Evolutionary conservation across 2,797 vertebrate genomes (phyloP).

Genomic region (Lateolabrax maculatus): DNA sequence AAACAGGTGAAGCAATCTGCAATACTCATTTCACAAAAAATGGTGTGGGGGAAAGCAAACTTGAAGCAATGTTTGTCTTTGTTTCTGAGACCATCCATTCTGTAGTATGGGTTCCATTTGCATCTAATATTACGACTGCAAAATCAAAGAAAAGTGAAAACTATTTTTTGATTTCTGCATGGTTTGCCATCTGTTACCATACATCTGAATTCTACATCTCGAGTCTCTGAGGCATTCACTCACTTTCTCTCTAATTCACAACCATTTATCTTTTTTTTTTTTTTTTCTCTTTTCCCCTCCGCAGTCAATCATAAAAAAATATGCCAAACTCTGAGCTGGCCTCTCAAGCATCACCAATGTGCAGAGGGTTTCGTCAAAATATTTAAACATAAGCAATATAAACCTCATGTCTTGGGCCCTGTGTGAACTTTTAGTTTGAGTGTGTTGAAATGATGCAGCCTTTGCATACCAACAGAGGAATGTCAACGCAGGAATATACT

Average conservation of each 20-base stretch:
- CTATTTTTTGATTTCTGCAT: constrained; percentile 84
- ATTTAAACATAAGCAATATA: constrained; percentile 75
- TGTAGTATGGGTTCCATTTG: constrained; percentile 79
- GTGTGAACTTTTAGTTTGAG: constrained; percentile 60
- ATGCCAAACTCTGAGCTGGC: constrained; percentile 67
- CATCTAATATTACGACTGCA: constrained; percentile 81
- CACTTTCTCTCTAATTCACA: constrained; percentile 70
- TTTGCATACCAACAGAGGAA: constrained; percentile 55
- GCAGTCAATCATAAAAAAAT: constrained; percentile 76
- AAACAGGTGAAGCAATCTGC: constrained; percentile 80
- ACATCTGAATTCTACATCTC: constrained; percentile 77
- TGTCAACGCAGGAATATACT: constrained; percentile 53
- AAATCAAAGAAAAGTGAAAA: constrained; percentile 86
- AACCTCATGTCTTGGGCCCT: constrained; percentile 58
- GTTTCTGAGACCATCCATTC: constrained; percentile 74
- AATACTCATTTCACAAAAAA: constrained; percentile 72
- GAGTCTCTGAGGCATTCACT: constrained; percentile 75
- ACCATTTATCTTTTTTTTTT: constrained; percentile 54
- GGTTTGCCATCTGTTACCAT: constrained; percentile 85
- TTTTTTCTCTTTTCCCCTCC: constrained; percentile 22
- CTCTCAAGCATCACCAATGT: constrained; percentile 69
- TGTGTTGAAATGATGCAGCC: constrained; percentile 47
- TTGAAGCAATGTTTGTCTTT: constrained; percentile 76
- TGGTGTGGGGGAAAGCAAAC: constrained; percentile 52
- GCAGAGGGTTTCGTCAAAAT: constrained; percentile 76